phyloP scores from a whole-genome alignment of 1,140 invertebrate species.

The Cherax quadricarinatus region DNA sequence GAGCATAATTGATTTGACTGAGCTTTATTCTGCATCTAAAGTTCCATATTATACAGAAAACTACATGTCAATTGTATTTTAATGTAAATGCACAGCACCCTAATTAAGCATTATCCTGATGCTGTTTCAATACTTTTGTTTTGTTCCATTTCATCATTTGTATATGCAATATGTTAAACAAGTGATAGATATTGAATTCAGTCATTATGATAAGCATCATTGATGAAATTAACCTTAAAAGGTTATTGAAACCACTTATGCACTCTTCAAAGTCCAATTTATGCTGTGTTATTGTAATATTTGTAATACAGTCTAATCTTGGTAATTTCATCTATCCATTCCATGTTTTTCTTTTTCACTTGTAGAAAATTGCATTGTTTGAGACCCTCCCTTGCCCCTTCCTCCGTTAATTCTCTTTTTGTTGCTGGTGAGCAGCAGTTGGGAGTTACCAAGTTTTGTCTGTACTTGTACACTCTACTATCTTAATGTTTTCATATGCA shows the following conservation, averaged over 20 bases:
- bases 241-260: slow-evolving; percentile 54
- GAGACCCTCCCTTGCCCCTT: not conserved
- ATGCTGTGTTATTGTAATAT: slow-evolving; percentile 52
- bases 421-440: slow-evolving; percentile 19
- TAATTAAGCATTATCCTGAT: slow-evolving; percentile 46
- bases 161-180: slow-evolving; percentile 39
- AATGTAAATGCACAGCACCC: slow-evolving; percentile 57
- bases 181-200: slow-evolving; percentile 47
- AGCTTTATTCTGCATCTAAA: slow-evolving; percentile 44
- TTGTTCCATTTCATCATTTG: slow-evolving; percentile 52
- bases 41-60: slow-evolving; percentile 50
- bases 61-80: slow-evolving; percentile 60
- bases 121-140: slow-evolving; percentile 48
- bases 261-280: slow-evolving; percentile 58
- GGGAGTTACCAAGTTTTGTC: slow-evolving; percentile 56
- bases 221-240: slow-evolving; percentile 43
- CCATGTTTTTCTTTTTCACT: slow-evolving; percentile 23
- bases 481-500: slow-evolving; percentile 61
- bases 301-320: slow-evolving; percentile 56
- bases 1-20: slow-evolving; percentile 39
- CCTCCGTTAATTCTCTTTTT: not conserved
- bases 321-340: slow-evolving; percentile 52
- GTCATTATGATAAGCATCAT: slow-evolving; percentile 48
- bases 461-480: slow-evolving; percentile 49
- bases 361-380: not conserved